Conservation (phyloP, 2,113 vertebrate genomes). For the Protomyctophum bolini region DNA sequence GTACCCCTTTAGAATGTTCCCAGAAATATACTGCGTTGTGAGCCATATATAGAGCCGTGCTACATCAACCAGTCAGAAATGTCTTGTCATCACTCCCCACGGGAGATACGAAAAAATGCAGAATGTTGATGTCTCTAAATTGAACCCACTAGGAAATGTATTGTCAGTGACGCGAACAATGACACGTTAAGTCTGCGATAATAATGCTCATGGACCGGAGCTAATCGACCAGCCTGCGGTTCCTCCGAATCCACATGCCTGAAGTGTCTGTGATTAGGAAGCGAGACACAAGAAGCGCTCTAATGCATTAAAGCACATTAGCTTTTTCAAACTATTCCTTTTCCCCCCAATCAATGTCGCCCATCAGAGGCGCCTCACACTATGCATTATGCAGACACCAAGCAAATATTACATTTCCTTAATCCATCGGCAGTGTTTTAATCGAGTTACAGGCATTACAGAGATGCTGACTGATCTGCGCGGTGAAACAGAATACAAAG, state of each 20-base stretch:
- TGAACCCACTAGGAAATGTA: too few species aligned
- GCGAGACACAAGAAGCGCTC: conserved; percentile 39
- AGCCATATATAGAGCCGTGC: conserved; percentile 19
- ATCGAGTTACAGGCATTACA: conserved; percentile 50
- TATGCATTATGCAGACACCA: conserved; percentile 23
- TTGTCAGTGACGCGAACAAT: too few species aligned
- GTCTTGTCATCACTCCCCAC: conserved; percentile 2
- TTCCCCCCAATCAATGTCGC: conserved; percentile 48
- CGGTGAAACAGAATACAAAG: conserved; percentile 33
- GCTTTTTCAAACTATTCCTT: conserved; percentile 37
- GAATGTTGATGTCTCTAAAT: too few species aligned
- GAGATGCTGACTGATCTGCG: conserved; percentile 45
- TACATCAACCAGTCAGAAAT: conserved; percentile 39
- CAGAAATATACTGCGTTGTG: conserved; percentile 38
- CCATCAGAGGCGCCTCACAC: conserved; percentile 35
- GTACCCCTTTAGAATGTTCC: not conserved
- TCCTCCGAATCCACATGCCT: conserved; percentile 55
- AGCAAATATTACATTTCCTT: conserved; percentile 52
- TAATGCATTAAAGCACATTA: conserved; percentile 26
- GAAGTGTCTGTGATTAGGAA: conserved; percentile 39
- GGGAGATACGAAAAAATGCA: too few species aligned
- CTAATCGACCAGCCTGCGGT: conserved; percentile 54
- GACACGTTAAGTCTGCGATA: too few species aligned
- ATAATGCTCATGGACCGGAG: conserved; percentile 30
- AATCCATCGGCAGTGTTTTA: conserved; percentile 50